A percentile compares a stretch with the other conserved stretches of the same genome.
phyloP scores from a whole-genome alignment of 1,140 invertebrate species.

The Ips typographus region DNA sequence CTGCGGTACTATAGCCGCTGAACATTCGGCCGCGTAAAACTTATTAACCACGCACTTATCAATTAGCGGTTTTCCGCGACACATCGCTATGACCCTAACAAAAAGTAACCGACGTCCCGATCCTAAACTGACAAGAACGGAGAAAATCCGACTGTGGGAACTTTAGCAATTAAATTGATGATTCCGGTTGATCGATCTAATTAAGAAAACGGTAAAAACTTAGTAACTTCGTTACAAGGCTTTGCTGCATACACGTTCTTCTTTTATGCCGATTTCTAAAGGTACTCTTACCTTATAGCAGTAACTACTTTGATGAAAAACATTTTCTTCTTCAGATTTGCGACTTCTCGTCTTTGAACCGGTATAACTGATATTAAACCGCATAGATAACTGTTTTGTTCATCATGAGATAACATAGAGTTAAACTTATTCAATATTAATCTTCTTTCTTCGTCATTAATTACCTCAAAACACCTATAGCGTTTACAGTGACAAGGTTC shows the following conservation, averaged over 20 bases:
- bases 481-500: neutral
- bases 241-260: conserved; percentile 6
- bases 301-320: conserved; percentile 4
- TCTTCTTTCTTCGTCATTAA: neutral
- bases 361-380: conserved; percentile 3
- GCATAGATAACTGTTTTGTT: conserved; percentile 14
- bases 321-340: conserved; percentile 3
- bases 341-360: neutral
- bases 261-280: neutral
- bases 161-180: too few species aligned
- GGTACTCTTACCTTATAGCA: conserved; percentile 1
- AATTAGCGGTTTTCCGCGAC: too few species aligned
- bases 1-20: too few species aligned
- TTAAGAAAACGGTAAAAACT: too few species aligned
- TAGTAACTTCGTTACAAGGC: too few species aligned
- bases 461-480: conserved; percentile 6
- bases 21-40: too few species aligned
- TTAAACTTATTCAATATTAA: conserved; percentile 7
- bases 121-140: too few species aligned
- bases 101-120: too few species aligned
- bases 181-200: too few species aligned
- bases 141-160: too few species aligned
- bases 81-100: too few species aligned
- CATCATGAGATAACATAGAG: neutral
- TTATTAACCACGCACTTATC: too few species aligned